Evolutionary conservation across 2,888 invertebrate genomes (phyloP).

Genomic region (Orthosia incerta): DNA sequence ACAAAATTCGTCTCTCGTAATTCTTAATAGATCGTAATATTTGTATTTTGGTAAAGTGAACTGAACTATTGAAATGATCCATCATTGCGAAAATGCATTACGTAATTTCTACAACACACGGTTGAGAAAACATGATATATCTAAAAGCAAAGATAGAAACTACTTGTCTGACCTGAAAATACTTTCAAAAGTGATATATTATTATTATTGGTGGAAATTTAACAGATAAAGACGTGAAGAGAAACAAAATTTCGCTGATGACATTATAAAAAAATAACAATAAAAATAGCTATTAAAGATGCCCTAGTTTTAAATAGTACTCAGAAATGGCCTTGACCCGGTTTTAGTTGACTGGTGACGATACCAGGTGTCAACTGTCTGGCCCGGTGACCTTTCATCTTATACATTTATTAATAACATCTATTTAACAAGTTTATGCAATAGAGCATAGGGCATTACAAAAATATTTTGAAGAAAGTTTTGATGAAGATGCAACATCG

Average conservation of each 20-base stretch:
- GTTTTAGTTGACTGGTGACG: constrained; percentile 81
- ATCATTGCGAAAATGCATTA: neutral
- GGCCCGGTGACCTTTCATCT: constrained; percentile 79
- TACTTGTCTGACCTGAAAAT: neutral
- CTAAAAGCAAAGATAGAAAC: neutral
- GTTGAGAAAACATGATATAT: neutral
- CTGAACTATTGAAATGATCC: neutral
- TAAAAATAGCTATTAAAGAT: constrained; percentile 65
- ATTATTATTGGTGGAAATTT: neutral
- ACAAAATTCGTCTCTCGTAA: neutral
- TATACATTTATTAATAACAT: constrained; percentile 71
- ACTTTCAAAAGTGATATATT: neutral
- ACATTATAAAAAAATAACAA: constrained; percentile 66
- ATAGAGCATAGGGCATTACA: neutral
- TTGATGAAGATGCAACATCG: neutral
- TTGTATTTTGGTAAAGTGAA: constrained; percentile 17
- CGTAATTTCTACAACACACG: neutral
- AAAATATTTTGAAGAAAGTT: neutral
- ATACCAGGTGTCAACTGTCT: constrained; percentile 76
- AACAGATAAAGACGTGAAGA: neutral
- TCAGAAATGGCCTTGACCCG: constrained; percentile 87
- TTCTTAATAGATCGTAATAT: constrained; percentile 5
- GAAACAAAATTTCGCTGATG: constrained; percentile 24
- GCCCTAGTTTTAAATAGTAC: constrained; percentile 79
- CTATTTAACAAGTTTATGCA: constrained; percentile 44